These are phyloP conservation scores for Mormyrus hasselquistii DNA, from an alignment of 2,797 vertebrate genomes.

Conservation along the genomic window DNA sequence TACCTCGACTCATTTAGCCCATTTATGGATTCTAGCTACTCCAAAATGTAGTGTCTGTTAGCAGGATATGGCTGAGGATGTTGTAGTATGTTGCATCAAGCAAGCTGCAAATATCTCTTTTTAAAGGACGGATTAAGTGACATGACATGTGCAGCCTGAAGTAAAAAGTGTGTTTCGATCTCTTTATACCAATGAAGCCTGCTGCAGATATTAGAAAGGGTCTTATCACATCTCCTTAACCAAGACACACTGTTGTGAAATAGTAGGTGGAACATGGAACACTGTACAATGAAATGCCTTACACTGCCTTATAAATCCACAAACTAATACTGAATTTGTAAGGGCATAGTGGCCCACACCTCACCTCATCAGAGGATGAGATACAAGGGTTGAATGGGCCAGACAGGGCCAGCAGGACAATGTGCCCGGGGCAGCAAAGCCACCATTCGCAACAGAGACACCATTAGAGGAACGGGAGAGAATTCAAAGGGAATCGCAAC, in stretches of 20 bases:
- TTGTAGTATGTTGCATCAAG: neutral
- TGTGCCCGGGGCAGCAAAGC: neutral
- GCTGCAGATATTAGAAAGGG: neutral
- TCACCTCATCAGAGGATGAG: neutral
- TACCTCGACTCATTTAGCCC: neutral
- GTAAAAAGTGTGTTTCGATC: neutral
- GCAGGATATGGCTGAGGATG: neutral
- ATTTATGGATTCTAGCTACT: neutral
- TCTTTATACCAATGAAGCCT: neutral
- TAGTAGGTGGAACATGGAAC: neutral
- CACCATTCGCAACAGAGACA: neutral
- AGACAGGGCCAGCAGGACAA: neutral
- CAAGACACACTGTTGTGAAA: neutral
- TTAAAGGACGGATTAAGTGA: neutral
- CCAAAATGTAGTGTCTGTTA: conserved; percentile 5
- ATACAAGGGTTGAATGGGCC: neutral
- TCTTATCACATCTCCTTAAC: neutral
- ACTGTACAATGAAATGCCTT: neutral
- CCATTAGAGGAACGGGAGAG: neutral
- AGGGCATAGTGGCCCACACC: neutral
- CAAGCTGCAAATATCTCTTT: neutral
- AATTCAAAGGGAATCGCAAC: neutral
- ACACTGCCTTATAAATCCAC: too few relatives aligned
- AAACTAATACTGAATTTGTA: neutral
- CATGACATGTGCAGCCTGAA: neutral